These are phyloP conservation scores for Brenthis daphne DNA, from an alignment of 2,888 invertebrate genomes.

Conservation along the genomic window DNA sequence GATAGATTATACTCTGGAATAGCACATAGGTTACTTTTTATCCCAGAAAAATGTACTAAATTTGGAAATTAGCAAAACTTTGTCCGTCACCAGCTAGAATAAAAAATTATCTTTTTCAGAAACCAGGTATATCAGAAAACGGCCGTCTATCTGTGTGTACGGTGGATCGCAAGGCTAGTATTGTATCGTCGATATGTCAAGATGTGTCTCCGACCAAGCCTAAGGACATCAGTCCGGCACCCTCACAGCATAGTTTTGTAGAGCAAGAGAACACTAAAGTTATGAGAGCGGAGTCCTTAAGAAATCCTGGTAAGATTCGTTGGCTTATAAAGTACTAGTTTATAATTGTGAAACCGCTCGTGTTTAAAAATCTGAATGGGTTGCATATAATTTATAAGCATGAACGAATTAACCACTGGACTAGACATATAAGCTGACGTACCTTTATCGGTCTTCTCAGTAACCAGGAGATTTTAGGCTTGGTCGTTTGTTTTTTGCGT, in stretches of 20 bases:
- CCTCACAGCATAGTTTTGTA: conserved; percentile 69
- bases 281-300: conserved; percentile 65
- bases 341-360: too few relatives aligned
- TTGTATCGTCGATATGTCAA: conserved; percentile 72
- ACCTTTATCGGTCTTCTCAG: too few relatives aligned
- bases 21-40: too few relatives aligned
- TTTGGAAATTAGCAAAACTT: too few relatives aligned
- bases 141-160: conserved; percentile 75
- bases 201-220: conserved; percentile 71
- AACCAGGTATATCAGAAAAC: conserved; percentile 65
- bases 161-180: conserved; percentile 73
- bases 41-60: too few relatives aligned
- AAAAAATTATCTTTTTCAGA: conserved; percentile 53
- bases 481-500: too few relatives aligned
- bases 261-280: conserved; percentile 61
- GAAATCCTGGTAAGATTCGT: conserved; percentile 50
- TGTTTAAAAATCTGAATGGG: too few relatives aligned
- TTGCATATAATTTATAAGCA: too few relatives aligned
- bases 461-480: too few relatives aligned
- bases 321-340: not conserved
- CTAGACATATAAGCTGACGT: too few relatives aligned
- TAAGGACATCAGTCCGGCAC: conserved; percentile 68
- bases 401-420: too few relatives aligned
- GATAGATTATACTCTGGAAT: too few relatives aligned
- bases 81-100: not conserved